phyloP scores from a whole-genome alignment of 2,888 invertebrate genomes.

The Dicyrtoma fusca region DNA sequence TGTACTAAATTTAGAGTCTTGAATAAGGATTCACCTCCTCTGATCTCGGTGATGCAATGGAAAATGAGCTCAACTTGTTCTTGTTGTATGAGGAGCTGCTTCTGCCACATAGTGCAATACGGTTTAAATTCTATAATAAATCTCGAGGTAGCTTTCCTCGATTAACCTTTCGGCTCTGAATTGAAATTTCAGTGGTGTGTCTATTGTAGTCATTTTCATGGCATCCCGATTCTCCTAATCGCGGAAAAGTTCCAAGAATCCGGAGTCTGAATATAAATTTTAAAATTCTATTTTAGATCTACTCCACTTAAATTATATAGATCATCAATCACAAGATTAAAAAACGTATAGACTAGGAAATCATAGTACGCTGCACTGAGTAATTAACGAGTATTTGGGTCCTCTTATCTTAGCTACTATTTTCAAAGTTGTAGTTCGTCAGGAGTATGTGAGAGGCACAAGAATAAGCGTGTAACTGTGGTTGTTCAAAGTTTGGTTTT shows the following conservation, averaged over 20 bases:
- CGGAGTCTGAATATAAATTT: no score
- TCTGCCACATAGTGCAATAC: conserved; percentile 24
- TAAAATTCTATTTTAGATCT: no score
- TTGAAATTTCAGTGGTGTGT: background rate
- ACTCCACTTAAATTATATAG: no score
- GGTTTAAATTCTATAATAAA: conserved; percentile 33
- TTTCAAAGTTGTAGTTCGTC: no score
- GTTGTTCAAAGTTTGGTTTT: background rate
- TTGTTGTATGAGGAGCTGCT: conserved; percentile 25
- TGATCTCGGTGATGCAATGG: conserved; percentile 30
- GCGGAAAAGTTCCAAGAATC: background rate
- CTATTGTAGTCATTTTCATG: conserved; percentile 10
- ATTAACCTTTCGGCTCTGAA: conserved; percentile 6
- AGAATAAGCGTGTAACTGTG: no score
- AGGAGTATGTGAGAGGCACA: no score
- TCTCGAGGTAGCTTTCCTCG: conserved; percentile 21
- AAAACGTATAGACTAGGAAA: no score
- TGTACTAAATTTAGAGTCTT: conserved; percentile 47
- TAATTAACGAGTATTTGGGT: no score
- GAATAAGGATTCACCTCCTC: conserved; percentile 34
- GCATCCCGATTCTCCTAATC: background rate
- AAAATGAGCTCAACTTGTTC: conserved; percentile 25
- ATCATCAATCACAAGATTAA: no score
- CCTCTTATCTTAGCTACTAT: no score
- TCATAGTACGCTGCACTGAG: no score